Evolutionary conservation across 1,140 invertebrate genomes (phyloP), one percentile per base, ranked within the genome.

Genomic region (Theocolax elegans): DNA sequence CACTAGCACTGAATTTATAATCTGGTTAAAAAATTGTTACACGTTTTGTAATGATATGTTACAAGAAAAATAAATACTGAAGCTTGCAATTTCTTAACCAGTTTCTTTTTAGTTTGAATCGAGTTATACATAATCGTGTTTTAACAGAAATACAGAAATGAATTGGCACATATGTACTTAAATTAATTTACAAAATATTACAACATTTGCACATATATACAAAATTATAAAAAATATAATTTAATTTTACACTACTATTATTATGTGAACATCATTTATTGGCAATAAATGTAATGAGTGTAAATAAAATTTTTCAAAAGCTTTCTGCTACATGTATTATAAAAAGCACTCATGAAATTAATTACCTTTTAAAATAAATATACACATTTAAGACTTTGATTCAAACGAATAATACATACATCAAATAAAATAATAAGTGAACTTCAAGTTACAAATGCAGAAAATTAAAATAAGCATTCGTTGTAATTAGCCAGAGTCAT

Each of bases 141-240:
- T 40, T 25, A 42, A 65, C 15, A 38, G 19, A 42, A 54, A 1
- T 8, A 67, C 54, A 31, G 31, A 3, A 29, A 17, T 29, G 51
- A 49, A 13, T n/a, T n/a, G n/a, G n/a, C n/a, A n/a, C n/a, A n/a
- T n/a, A n/a, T n/a, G n/a, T n/a, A n/a, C n/a, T n/a, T n/a, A 42
- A 67, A 13, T 13, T 53, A 51, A 49, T 68, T 23, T 69, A 19
- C 35, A 68, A 62, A 69, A 60, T 49, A n/a, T n/a, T n/a, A n/a
- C n/a, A 49, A 51, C 38, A 4, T 44, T 60, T 42, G 23, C 25
- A 31, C 10, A 51, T 63, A 62, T 69, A 38, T 69, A 69, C 48
- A 62, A 44, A 48, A 49, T 31, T 31, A 54, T 35, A 54, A 60
- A 59, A 68, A 59, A 38, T 7, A 56, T 42, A 44, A 56, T 56